Percentiles rank a stretch among this genome's conserved stretches.
phyloP scores from a whole-genome alignment of 2,113 vertebrate genomes.

The Pluvialis apricaria region DNA sequence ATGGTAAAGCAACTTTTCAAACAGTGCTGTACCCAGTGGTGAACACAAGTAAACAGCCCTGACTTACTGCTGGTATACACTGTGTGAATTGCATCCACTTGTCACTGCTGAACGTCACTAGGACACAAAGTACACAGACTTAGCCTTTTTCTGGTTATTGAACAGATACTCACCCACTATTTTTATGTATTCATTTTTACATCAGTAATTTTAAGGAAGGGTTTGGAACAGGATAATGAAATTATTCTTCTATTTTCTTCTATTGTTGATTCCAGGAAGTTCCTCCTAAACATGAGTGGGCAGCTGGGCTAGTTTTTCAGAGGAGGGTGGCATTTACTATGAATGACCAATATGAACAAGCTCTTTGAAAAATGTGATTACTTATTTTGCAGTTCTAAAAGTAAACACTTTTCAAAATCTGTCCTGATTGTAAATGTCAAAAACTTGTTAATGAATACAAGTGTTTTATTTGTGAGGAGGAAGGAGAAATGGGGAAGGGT shows the following conservation, averaged over 20 bases:
- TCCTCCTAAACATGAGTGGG: background rate
- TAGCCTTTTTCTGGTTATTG: background rate
- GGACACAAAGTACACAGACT: background rate
- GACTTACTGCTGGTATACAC: background rate
- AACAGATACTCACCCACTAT: background rate
- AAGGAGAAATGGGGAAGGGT: background rate
- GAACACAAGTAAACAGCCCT: background rate
- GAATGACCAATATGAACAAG: slow-evolving; percentile 10
- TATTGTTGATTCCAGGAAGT: background rate
- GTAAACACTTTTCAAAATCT: slow-evolving; percentile 23
- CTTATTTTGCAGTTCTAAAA: slow-evolving; percentile 18
- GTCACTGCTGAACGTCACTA: background rate
- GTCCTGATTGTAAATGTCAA: slow-evolving; percentile 16
- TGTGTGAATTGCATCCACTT: background rate
- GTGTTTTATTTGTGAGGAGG: background rate
- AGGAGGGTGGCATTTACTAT: background rate
- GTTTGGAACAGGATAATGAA: background rate
- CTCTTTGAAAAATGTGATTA: background rate
- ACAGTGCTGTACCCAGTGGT: background rate
- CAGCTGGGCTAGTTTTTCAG: background rate
- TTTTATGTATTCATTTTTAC: background rate
- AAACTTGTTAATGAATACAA: background rate
- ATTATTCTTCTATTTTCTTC: background rate
- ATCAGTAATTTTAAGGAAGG: background rate
- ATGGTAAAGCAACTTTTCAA: background rate